Conservation (phyloP, 2,797 vertebrate genomes). For the Rousettus madagascariensis region DNA sequence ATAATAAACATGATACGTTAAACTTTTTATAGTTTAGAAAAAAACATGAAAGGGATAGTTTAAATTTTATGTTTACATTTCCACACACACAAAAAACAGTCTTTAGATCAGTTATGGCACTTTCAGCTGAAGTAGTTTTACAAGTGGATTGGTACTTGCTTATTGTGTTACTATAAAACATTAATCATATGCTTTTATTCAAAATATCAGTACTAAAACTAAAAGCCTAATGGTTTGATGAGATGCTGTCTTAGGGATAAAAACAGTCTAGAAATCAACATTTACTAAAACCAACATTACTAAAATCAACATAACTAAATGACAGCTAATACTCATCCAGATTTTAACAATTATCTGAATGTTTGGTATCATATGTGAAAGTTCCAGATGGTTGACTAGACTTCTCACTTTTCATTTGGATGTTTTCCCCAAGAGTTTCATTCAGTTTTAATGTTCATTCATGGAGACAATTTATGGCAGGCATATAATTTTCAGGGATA, state of each 20-base stretch:
- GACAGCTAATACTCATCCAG: conserved; percentile 43
- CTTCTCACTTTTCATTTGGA: conserved; percentile 69
- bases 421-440: conserved; percentile 60
- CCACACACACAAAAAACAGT: not conserved
- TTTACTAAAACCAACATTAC: not conserved
- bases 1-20: not conserved
- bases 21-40: not conserved
- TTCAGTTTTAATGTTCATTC: conserved; percentile 68
- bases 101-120: not conserved
- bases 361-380: conserved; percentile 54
- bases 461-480: conserved; percentile 44
- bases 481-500: conserved; percentile 28
- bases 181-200: conserved; percentile 32
- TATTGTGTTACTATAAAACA: not conserved
- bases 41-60: not conserved
- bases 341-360: conserved; percentile 62
- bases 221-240: not conserved
- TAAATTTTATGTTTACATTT: not conserved
- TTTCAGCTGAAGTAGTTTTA: conserved; percentile 38
- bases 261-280: not conserved
- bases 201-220: conserved; percentile 7
- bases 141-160: not conserved
- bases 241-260: not conserved
- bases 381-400: conserved; percentile 67
- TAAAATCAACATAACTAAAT: not conserved